A percentile compares a stretch with the other conserved stretches of the same genome.
phyloP scores from a whole-genome alignment of 2,797 vertebrate species.

The Anomalospiza imberbis region DNA sequence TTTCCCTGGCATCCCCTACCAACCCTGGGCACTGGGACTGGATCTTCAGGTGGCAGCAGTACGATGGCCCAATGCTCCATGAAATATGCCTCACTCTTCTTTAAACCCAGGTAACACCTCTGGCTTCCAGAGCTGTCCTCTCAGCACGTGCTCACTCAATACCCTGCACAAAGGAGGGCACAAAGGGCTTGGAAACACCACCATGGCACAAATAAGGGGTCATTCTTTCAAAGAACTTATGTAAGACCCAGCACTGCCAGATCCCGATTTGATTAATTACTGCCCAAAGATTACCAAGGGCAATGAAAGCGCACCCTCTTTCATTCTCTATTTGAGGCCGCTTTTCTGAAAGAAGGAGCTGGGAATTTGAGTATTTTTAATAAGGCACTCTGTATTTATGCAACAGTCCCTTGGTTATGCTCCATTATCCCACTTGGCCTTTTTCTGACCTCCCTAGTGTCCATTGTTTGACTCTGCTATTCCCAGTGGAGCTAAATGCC shows the following conservation, averaged over 20 bases:
- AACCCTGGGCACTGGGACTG: neutral
- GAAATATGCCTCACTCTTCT: neutral
- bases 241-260: neutral
- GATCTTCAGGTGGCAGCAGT: neutral
- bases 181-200: neutral
- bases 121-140: neutral
- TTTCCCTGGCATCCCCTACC: neutral
- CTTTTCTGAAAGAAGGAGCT: neutral
- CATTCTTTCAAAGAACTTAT: constrained; percentile 5
- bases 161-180: neutral
- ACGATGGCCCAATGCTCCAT: neutral
- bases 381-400: neutral
- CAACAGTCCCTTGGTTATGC: neutral
- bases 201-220: neutral
- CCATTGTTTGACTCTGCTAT: constrained; percentile 19
- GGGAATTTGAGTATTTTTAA: neutral
- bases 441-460: constrained; percentile 25
- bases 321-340: neutral
- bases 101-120: neutral
- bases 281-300: neutral
- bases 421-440: constrained; percentile 17
- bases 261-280: neutral
- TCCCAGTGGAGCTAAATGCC: constrained; percentile 34
- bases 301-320: neutral
- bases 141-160: neutral